Evolutionary conservation across 1,140 invertebrate genomes (phyloP).

Genomic region (Gryllus bimaculatus): DNA sequence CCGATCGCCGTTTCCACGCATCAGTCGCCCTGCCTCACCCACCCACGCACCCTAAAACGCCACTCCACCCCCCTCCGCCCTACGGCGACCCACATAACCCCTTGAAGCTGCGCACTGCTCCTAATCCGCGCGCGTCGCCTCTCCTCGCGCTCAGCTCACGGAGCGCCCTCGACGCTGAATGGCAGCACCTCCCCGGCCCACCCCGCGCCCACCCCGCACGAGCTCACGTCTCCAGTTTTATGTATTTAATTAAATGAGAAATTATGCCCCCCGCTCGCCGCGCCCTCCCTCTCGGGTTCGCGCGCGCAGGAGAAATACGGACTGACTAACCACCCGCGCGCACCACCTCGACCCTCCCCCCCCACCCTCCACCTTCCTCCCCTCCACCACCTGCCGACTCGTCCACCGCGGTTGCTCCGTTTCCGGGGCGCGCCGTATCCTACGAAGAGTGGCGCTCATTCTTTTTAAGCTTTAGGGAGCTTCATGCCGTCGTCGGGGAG

Average conservation of each 20-base stretch:
- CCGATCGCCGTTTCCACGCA: too few species aligned
- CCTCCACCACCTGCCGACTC: neutral
- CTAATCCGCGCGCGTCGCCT: neutral
- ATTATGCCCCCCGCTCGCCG: neutral
- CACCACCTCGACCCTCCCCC: neutral
- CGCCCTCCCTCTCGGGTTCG: too few species aligned
- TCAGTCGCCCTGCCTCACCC: too few species aligned
- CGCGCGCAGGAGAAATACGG: neutral
- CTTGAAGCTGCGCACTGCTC: too few species aligned
- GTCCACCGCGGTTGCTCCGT: neutral
- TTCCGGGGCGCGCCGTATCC: neutral
- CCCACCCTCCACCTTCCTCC: neutral
- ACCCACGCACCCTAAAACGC: too few species aligned
- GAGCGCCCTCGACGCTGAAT: neutral
- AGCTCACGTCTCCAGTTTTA: neutral
- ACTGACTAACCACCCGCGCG: neutral
- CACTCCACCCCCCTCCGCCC: too few species aligned
- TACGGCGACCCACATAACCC: too few species aligned
- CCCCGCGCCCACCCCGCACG: neutral
- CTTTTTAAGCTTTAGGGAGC: neutral
- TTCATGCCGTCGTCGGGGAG: neutral
- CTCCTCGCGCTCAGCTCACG: neutral
- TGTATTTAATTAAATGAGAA: conserved; percentile 6
- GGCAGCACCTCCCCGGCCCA: neutral
- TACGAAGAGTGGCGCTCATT: neutral